These are phyloP conservation scores for Drosophila pallidifrons DNA, from an alignment of 1,140 invertebrate species.

Conservation along the genomic window DNA sequence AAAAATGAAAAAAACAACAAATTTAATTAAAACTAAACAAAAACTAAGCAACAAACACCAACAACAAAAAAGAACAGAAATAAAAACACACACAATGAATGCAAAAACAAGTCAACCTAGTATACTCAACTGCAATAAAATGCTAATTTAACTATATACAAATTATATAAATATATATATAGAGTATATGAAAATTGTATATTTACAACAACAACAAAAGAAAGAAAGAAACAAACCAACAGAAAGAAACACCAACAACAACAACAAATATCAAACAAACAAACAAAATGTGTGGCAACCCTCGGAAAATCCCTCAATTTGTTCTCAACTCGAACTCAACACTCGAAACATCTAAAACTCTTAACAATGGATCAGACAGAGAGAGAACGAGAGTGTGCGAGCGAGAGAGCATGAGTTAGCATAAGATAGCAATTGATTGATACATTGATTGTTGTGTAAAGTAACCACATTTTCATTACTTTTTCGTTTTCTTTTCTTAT, in stretches of 20 bases:
- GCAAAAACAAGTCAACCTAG: slow-evolving; percentile 71
- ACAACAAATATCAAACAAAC: slow-evolving; percentile 12
- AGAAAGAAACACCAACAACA: slow-evolving; percentile 26
- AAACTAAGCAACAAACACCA: slow-evolving; percentile 33
- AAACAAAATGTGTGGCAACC: slow-evolving; percentile 28
- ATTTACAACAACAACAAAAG: slow-evolving; percentile 59
- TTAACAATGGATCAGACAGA: slow-evolving; percentile 24
- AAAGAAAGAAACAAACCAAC: slow-evolving; percentile 2
- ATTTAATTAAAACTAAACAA: slow-evolving; percentile 35
- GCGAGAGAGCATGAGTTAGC: background rate
- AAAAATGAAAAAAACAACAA: background rate
- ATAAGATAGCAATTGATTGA: background rate
- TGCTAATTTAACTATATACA: slow-evolving; percentile 70
- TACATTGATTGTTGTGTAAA: background rate
- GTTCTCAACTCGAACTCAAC: background rate
- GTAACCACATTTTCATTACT: background rate
- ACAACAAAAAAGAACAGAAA: slow-evolving; percentile 26
- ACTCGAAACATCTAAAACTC: background rate
- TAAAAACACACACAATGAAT: slow-evolving; percentile 31
- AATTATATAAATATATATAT: slow-evolving; percentile 55
- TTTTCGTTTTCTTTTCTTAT: background rate
- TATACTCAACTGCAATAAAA: slow-evolving; percentile 81
- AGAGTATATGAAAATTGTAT: slow-evolving; percentile 70
- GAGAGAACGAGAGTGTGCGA: background rate
- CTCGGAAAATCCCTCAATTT: slow-evolving; percentile 15